Evolutionary conservation across 2,113 vertebrate species (phyloP), one percentile per base, ranked within the genome.

Genomic region (Cyanoramphus novaezelandiae): DNA sequence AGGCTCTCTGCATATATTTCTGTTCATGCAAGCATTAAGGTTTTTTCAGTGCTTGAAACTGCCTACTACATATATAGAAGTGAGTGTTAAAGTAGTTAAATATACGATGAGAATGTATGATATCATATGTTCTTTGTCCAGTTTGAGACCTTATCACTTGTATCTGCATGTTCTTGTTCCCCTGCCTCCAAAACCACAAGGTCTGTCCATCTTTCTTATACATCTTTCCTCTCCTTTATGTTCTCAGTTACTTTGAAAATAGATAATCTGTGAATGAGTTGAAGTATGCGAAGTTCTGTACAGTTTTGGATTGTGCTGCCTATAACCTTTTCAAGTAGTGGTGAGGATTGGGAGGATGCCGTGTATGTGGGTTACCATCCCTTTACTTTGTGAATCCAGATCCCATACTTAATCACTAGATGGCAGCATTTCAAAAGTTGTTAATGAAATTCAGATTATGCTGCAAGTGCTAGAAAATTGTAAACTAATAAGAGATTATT

Each of bases 341-440:
- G 4, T 50, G 28, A 50, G 13, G 25, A 39, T 18, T 46, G 17
- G 39, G 39, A 65, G 20, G 67, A 33, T 47, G 21, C 0, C 0
- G 11, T 0, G 2, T 14, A 3, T 37, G 19, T 57, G 46, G 15
- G 7, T 90, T 25, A 47, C 33, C 4, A 19, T 7, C 10, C 7
- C 63, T 90, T 77, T 23, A 10, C n/a, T 88, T 79, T 53, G 37
- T 90, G 46, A 46, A 25, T 53, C 17, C 55, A 59, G 12, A 81
- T 84, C 35, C 55, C 47, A 2, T 64, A 24, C 11, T 37, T 88
- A 9, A 19, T 78, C 95, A 81, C 83, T 92, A 96, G 96, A 57
- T 95, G 96, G 95, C 91, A 93, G 46, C 6, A 41, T 74, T 92
- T 90, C 46, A 71, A 70, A 92, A 62, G 67, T 17, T 20, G 8